Base-by-base conservation (phyloP, 2,888 invertebrate genomes). In the Hesperia comma region DNA sequence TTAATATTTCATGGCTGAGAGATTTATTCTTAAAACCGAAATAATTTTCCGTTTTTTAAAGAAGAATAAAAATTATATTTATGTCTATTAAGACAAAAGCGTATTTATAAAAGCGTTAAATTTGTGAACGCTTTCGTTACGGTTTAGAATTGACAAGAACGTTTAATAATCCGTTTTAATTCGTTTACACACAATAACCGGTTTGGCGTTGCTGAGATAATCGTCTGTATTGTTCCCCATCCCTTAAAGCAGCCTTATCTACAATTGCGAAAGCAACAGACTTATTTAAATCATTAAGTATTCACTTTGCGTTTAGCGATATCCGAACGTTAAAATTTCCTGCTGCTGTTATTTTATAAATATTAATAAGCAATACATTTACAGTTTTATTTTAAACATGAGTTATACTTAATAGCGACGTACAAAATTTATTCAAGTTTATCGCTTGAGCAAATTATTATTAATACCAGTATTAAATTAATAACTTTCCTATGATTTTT, bases 151-250 rank as follows among this genome's bases (percentile, higher is more conserved):
- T 80, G 81, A 81, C 74, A 77, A 74, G 75, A 75, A 80, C 81
- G 80, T 82, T 82, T 81, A 83, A 82, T 49, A 49, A 77, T 76
- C 71, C 75, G 68, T 71, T 75, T 77, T 78, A 76, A 79, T 80
- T 83, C 84, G 85, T 84, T 84, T 84, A 84, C 85, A 86, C 85
- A 87, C 84, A 85, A 84, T 86, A 84, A 84, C 82, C 81, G 79
- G 73, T 71, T 68, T 62, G 61, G 69, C 70, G 71, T 69, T 82
- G 81, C 77, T 71, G 77, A 83, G 85, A 85, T 87, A 88, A 88
- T 87, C 86, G 82, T 79, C 74, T 75, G 80, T 82, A 86, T 88
- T 88, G 87, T 88, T 86, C 84, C 76, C 81, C 85, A 87, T 85
- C 87, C 82, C 82, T 83, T 82, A 85, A 82, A 82, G 80, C 78